Evolutionary conservation across 2,113 vertebrate genomes (phyloP).

Genomic region (Thunnus thynnus): DNA sequence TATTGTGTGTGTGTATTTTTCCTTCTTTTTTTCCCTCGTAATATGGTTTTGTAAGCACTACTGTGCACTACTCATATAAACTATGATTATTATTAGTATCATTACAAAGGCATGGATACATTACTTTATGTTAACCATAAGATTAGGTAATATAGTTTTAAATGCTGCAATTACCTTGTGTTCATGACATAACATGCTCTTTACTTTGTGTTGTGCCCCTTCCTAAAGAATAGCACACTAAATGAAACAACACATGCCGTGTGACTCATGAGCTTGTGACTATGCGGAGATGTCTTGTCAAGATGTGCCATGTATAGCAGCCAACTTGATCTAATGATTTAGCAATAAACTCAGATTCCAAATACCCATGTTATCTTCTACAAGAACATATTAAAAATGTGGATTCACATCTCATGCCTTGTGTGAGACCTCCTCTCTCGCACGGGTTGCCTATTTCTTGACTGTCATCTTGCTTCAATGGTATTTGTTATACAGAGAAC

Average conservation of each 20-base stretch:
- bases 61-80: too few relatives aligned
- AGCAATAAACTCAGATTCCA: slow-evolving; percentile 21
- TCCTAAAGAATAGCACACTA: not conserved
- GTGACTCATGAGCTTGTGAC: slow-evolving; percentile 31
- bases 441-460: slow-evolving; percentile 27
- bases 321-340: slow-evolving; percentile 19
- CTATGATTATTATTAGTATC: too few relatives aligned
- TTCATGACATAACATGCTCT: not conserved
- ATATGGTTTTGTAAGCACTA: too few relatives aligned
- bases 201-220: slow-evolving; percentile 1
- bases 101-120: too few relatives aligned
- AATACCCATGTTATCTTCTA: slow-evolving; percentile 12
- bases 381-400: slow-evolving; percentile 26
- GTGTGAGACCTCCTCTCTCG: not conserved
- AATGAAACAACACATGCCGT: not conserved
- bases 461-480: slow-evolving; percentile 39
- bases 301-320: not conserved
- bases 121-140: not conserved
- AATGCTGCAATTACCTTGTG: not conserved
- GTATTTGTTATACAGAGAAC: slow-evolving; percentile 44
- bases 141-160: not conserved
- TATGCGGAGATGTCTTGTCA: not conserved
- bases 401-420: slow-evolving; percentile 11
- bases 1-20: too few relatives aligned
- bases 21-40: too few relatives aligned